Base-by-base conservation (phyloP, 92 coral and sea anemone species). In the Heteractis magnifica region DNA sequence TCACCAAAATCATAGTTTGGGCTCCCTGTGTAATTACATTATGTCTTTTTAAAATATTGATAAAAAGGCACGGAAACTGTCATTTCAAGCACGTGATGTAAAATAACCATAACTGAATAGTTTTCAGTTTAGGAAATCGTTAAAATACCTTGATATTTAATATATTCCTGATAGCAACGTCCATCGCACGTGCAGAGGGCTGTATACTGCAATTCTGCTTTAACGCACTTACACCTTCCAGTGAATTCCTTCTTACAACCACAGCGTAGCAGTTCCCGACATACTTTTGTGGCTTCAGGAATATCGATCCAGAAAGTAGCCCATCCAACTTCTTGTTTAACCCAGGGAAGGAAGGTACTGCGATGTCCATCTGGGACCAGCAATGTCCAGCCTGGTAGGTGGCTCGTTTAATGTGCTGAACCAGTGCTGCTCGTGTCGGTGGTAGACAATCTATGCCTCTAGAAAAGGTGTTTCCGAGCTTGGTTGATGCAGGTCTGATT, bases 111-210 rank as follows among this genome's bases (percentile, higher is more conserved):
- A 53, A 53, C 2, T 53, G 58, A 53, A 12, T 3, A 53, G 58
- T 34, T 34, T 34, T 34, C 44, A 34, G 44, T 2, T 34, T 1
- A 34, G 44, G 44, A 34, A 34, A 34, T 2, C 44, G 44, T 34
- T 34, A 34, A 2, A 53, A 0, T 53, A 53, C 58, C 58, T 53
- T 53, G 58, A 53, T 73, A 65, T 16, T 81, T 11, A 4, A 48
- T 55, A 49, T 72, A 70, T 58, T 81, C 34, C 18, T 80, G 26
- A n/a, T 79, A 13, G 76, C 89, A 90, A 5, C 56, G 75, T 59
- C 91, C 87, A 76, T 81, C 87, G 84, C 91, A 90, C 6, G 64
- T 19, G 72, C 91, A 90, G 75, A 90, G 91, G 26, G 91, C 93
- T 52, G 91, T 87, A 86, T 82, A 84, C 62, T 75, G 82, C 26